Evolutionary conservation across 2,797 vertebrate genomes (phyloP), one percentile per base, ranked within the genome.

Genomic region (Furcifer pardalis): DNA sequence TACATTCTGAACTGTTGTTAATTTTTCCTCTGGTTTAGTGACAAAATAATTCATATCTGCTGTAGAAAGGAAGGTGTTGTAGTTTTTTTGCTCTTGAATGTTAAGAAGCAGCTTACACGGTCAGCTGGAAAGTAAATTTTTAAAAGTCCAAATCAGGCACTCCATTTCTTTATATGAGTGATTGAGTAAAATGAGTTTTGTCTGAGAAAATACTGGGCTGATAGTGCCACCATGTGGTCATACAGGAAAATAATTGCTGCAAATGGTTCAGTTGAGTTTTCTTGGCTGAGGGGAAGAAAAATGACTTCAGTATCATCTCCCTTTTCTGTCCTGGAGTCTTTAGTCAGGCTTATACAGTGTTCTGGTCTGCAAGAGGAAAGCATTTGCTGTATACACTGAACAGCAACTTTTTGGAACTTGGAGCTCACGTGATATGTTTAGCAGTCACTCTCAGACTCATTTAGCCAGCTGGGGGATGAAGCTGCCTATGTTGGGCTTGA

Each of bases 161-260:
- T 62, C 25, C 63, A n/a, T 72, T 30, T 32, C 6, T 56, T 32
- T 82, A 35, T 15, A 37, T 27, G 40, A 75, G 60, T 44, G 15
- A 6, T 27, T 56, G n/a, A 35, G 2, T 77, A 19, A 17, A 56
- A 74, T 7, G 8, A 81, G 49, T 32, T n/a, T 32, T 7, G 62
- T 68, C 37, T 60, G 32, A 8, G 23, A 0, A 12, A 74, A 88
- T 88, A 27, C 15, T 69, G 32, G 25, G 65, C 56, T 3, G 0
- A 1, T 5, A 21, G 42, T 49, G 89, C 94, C 94, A 0, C 88
- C 82, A 0, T 81, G 94, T 92, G 94, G 92, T 42, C 78, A 46
- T 30, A 62, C 6, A 0, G 1, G 0, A 52, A 80, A 89, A 81
- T 8, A 65, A 73, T 8, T 60, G 21, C 46, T 27, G 42, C 59